These are phyloP conservation scores for Oscheius sp. DNA, from an alignment of 1,140 invertebrate species.

Conservation along the genomic window DNA sequence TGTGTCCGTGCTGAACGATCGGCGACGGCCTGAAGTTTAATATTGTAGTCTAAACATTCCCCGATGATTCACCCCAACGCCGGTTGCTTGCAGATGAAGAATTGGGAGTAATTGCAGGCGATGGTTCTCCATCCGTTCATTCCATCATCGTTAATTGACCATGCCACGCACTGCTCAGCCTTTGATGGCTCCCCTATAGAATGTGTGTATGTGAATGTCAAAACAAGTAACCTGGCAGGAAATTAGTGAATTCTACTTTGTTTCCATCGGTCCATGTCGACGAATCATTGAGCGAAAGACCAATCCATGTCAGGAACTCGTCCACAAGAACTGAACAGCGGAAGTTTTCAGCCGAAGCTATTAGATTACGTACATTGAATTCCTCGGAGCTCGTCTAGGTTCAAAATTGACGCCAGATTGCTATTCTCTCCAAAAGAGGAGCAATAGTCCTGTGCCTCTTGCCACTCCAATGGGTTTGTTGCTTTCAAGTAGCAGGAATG, in stretches of 20 bases:
- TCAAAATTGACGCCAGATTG: not conserved
- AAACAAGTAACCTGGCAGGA: constrained; percentile 21
- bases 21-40: not conserved
- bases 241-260: not conserved
- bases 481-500: not conserved
- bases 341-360: not conserved
- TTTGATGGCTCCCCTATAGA: not conserved
- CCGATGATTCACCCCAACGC: not conserved
- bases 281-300: not conserved
- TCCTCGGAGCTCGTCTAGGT: not conserved
- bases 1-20: not conserved
- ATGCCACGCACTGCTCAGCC: constrained; percentile 3
- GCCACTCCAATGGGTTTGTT: not conserved
- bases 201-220: no score
- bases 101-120: constrained; percentile 23
- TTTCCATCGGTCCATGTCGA: constrained; percentile 10
- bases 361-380: not conserved
- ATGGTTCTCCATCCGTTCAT: constrained; percentile 15
- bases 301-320: constrained; percentile 5
- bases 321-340: not conserved
- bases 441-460: not conserved
- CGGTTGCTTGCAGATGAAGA: constrained; percentile 21
- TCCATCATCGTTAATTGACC: constrained; percentile 2
- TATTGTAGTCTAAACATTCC: not conserved
- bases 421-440: not conserved